Conservation (phyloP, 2,113 vertebrate species). For the Prolemur simus region DNA sequence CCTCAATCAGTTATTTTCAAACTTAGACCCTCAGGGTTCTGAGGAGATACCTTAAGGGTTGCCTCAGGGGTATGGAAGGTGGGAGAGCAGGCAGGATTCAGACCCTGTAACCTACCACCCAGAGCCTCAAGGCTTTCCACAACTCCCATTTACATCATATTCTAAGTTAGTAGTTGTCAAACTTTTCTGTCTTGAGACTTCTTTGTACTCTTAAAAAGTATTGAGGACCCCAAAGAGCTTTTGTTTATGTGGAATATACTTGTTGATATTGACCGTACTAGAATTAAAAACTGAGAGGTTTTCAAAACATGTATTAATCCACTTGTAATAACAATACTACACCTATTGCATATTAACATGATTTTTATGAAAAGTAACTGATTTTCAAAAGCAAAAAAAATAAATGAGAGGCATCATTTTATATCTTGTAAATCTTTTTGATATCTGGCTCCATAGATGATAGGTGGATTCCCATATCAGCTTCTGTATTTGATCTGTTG, state of each 20-base stretch:
- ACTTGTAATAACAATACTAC: neutral
- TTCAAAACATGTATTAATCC: neutral
- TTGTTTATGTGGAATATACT: neutral
- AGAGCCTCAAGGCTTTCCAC: neutral
- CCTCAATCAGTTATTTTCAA: neutral
- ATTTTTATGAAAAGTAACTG: neutral
- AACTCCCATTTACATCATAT: neutral
- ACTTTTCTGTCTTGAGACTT: neutral
- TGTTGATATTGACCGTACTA: neutral
- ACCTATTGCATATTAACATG: neutral
- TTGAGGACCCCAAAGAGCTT: neutral
- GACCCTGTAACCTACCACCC: neutral
- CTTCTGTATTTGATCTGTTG: neutral
- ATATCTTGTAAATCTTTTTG: slow-evolving; percentile 22
- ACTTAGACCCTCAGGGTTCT: neutral
- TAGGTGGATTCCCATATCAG: neutral
- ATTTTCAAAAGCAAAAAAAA: neutral
- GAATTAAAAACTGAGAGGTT: neutral
- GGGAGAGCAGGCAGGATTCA: neutral
- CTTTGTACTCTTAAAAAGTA: neutral
- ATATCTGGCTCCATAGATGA: slow-evolving; percentile 1
- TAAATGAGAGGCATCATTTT: neutral
- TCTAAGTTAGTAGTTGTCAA: neutral
- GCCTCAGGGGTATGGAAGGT: neutral
- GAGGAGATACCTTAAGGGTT: neutral